Evolutionary conservation across 2,888 invertebrate genomes (phyloP), one percentile per base, ranked within the genome.

Genomic region (Lapara coniferarum): DNA sequence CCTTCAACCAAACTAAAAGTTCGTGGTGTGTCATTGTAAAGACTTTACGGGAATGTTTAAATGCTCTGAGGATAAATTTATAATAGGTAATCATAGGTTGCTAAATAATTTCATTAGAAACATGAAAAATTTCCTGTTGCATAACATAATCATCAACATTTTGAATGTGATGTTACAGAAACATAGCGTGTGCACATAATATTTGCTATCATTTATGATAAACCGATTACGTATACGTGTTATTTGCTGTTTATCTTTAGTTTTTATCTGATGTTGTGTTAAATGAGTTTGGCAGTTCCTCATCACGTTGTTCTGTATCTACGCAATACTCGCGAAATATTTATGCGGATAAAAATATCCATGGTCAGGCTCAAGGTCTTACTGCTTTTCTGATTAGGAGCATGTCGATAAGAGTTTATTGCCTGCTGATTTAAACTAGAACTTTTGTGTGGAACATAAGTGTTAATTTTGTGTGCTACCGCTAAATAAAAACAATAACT

Each of bases 291-390:
- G 80, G 78, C 82, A 83, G 82, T 83, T 84, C 82, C 81, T 82
- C 84, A 81, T 86, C 85, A 82, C 83, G 82, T 84, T 81, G 82
- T 76, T 81, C 70, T 78, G 78, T 84, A 86, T 87, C 85, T 87
- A 85, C 84, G 85, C 83, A 85, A 81, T 81, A 83, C 79, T 92
- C 87, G 92, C 92, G 82, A 92, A 93, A 90, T 90, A 77, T 81
- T 74, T 81, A 89, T 88, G 89, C 89, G 90, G 90, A 92, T 90
- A 90, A 93, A 92, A 92, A 91, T 92, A 90, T 83, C 87, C 93
- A 93, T 88, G 93, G 93, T 91, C 93, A 91, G 86, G 88, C 89
- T 90, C 92, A 93, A 93, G 93, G 93, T 89, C 87, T 88, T 75
- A 76, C 83, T 81, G 88, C 88, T 91, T 92, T 92, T 91, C 91